phyloP scores from a whole-genome alignment of 1,140 invertebrate species.

The Ditylenchus dipsaci region DNA sequence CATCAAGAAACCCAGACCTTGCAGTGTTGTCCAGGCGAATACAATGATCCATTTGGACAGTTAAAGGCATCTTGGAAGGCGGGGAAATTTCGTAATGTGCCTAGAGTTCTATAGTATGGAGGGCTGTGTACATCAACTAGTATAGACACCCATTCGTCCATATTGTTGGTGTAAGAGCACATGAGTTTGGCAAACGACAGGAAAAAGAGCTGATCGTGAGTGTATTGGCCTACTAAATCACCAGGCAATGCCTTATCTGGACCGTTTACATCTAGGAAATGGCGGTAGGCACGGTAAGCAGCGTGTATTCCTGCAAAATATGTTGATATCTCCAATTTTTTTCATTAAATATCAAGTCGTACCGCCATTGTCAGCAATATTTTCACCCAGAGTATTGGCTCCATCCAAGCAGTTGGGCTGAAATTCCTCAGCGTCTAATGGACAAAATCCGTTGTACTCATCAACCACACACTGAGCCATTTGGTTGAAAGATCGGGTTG shows the following conservation, averaged over 20 bases:
- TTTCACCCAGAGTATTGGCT: slow-evolving; percentile 83
- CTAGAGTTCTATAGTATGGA: slow-evolving; percentile 20
- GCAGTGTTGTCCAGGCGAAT: slow-evolving; percentile 50
- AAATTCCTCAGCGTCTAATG: slow-evolving; percentile 62
- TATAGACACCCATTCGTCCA: slow-evolving; percentile 12
- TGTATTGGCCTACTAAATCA: slow-evolving; percentile 33
- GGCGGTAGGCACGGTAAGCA: not conserved
- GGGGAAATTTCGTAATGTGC: slow-evolving; percentile 46
- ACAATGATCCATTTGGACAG: slow-evolving; percentile 40
- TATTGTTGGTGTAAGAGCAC: slow-evolving; percentile 7
- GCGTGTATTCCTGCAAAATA: slow-evolving; percentile 5
- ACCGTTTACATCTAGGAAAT: slow-evolving; percentile 31
- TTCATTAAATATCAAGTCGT: not conserved
- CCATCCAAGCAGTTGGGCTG: slow-evolving; percentile 65
- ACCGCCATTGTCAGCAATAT: slow-evolving; percentile 89
- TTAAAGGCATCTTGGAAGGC: slow-evolving; percentile 54
- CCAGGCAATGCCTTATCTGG: slow-evolving; percentile 39
- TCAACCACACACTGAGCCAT: slow-evolving; percentile 87
- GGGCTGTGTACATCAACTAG: slow-evolving; percentile 42
- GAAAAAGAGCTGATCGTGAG: slow-evolving; percentile 48
- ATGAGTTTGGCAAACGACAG: slow-evolving; percentile 37
- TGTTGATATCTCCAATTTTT: too few species aligned
- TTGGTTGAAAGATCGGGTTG: slow-evolving; percentile 68
- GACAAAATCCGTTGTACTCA: slow-evolving; percentile 77
- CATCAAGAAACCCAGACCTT: slow-evolving; percentile 44